Conservation (phyloP, 2,797 vertebrate species). For the Pogonophryne albipinna region DNA sequence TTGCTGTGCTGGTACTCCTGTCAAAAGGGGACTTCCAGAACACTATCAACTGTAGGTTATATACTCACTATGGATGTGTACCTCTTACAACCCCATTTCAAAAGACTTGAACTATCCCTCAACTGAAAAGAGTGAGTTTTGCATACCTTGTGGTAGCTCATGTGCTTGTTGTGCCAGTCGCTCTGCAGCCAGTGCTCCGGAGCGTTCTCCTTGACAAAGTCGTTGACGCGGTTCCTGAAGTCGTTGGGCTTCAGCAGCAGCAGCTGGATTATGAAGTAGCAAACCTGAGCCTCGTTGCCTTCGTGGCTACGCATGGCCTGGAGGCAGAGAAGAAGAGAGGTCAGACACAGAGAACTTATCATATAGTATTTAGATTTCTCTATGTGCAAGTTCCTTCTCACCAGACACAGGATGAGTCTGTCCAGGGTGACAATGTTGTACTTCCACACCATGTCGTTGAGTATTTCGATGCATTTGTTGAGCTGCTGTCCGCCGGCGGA, state of each 20-base stretch:
- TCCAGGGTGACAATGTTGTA: constrained; percentile 99
- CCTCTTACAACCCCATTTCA: too few relatives aligned
- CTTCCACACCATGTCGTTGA: constrained; percentile 99
- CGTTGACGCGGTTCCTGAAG: constrained; percentile 97
- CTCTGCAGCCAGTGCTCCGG: constrained; percentile 99
- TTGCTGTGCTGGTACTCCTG: too few relatives aligned
- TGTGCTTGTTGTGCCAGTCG: constrained; percentile 99
- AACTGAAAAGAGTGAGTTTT: not conserved
- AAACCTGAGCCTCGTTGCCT: constrained; percentile 98
- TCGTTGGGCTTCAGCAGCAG: constrained; percentile 98
- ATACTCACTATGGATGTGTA: too few relatives aligned
- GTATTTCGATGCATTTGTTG: constrained; percentile 99
- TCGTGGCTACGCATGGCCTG: constrained; percentile 99
- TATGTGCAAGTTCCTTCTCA: constrained; percentile 74
- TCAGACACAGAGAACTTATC: not conserved
- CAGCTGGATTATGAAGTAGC: constrained; percentile 99
- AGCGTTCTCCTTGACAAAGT: constrained; percentile 99
- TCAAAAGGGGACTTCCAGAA: too few relatives aligned
- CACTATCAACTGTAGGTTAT: too few relatives aligned
- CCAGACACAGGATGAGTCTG: constrained; percentile 96
- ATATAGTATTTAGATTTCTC: not conserved
- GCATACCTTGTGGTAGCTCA: constrained; percentile 98
- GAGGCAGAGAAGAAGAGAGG: not conserved
- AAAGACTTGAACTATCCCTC: too few relatives aligned
- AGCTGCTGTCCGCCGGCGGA: constrained; percentile 98